Base-by-base conservation (phyloP, 2,888 invertebrate genomes). In the Agrotis ipsilon region DNA sequence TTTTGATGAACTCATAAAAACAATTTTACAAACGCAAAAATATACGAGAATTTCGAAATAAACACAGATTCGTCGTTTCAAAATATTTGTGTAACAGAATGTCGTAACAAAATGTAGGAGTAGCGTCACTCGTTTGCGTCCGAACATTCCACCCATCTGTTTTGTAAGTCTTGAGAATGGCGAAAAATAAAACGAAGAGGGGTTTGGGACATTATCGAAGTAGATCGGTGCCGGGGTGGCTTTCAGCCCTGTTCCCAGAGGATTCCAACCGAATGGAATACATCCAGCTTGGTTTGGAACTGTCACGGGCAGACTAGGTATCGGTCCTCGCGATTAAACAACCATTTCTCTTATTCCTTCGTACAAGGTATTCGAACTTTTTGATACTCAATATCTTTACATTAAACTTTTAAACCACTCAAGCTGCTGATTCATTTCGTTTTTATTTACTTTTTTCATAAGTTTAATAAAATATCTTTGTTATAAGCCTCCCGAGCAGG, bases 121-220 rank as follows among this genome's bases (percentile, higher is more conserved):
- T 52, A 39, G n/a, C 63, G 55, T 46, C 55, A 5, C 48, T 71
- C 63, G 58, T 67, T 78, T 72, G 27, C 63, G 60, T 65, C 64
- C 69, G 46, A 75, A 72, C 57, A 70, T 75, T 74, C 21, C 49
- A 27, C 55, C 76, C 78, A 83, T 81, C 75, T 80, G 79, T 86
- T 39, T 83, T 82, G 80, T 79, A 81, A 83, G 72, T 82, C 80
- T 80, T 80, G 80, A 71, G 64, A 81, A 82, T 81, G 72, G 77
- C 70, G 81, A 83, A 87, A 88, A 90, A 89, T 87, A 89, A 90
- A 91, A 87, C 84, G 83, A 78, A 84, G 82, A 82, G 84, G 83
- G 87, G 81, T 84, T 88, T 83, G 81, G 81, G 83, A 87, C 89
- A 91, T 91, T 90, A 90, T 90, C 86, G 88, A 86, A 86, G 87